These are phyloP conservation scores for Hylaeus volcanicus DNA, from an alignment of 1,140 invertebrate species.

Conservation along the genomic window DNA sequence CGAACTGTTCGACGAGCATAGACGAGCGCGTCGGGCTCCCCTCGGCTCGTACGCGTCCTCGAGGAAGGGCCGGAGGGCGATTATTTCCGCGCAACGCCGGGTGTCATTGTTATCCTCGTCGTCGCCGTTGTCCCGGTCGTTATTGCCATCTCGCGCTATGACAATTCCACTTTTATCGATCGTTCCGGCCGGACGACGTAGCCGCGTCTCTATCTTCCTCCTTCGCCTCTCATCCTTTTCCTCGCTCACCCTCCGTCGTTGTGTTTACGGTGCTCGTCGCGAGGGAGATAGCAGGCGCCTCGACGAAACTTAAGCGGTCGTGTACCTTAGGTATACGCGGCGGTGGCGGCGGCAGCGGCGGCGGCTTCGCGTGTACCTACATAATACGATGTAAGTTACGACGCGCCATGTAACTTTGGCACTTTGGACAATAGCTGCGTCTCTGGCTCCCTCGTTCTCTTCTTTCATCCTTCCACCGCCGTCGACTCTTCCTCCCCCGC, in stretches of 20 bases:
- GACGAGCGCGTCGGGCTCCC: background rate
- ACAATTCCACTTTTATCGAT: constrained; percentile 69
- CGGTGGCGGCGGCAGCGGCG: background rate
- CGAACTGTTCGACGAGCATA: constrained; percentile 8
- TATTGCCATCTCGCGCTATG: constrained; percentile 65
- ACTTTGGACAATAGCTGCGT: constrained; percentile 70
- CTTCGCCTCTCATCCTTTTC: constrained; percentile 44
- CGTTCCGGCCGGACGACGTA: constrained; percentile 58
- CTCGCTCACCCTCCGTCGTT: constrained; percentile 42
- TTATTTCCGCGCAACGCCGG: constrained; percentile 36
- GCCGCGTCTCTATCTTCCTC: constrained; percentile 46
- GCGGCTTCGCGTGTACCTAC: constrained; percentile 63
- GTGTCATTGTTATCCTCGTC: constrained; percentile 38
- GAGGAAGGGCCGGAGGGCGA: constrained; percentile 38
- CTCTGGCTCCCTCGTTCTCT: constrained; percentile 55
- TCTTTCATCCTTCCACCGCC: constrained; percentile 1
- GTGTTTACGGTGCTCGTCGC: constrained; percentile 65
- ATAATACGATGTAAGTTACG: constrained; percentile 69
- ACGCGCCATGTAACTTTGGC: constrained; percentile 70
- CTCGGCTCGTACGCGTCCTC: constrained; percentile 5
- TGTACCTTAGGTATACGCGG: constrained; percentile 65
- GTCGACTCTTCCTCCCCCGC: background rate
- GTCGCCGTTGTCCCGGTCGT: constrained; percentile 41
- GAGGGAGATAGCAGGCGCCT: constrained; percentile 64
- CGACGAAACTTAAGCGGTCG: constrained; percentile 69